Evolutionary conservation across 1,140 invertebrate genomes (phyloP), one percentile per base, ranked within the genome.

Genomic region (Bombus affinis): DNA sequence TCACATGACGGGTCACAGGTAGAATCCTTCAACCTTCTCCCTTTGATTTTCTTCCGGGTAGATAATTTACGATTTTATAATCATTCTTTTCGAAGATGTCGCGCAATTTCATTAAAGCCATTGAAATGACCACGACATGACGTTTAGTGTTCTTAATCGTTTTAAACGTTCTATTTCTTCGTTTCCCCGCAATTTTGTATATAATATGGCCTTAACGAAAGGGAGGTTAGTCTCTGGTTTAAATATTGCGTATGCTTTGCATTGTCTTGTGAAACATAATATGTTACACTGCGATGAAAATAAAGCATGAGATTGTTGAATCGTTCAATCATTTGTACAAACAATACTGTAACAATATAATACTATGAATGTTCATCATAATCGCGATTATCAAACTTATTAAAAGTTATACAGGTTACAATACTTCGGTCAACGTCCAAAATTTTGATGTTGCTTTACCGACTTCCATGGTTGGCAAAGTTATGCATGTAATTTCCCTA

Each of bases 221-320:
- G 74, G 68, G 37, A 78, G 81, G 74, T 83, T 83, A 83, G 81
- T 12, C 25, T 8, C 8, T 28, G 28, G 28, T 66, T 57, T 25
- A 42, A 76, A 10, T 22, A 12, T 12, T 22, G 2, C 42, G 18
- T 25, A 39, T 53, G n/a, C 18, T 39, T n/a, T 35, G 10, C 8
- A 44, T 25, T n/a, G 12, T 28, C n/a, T 13, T 0, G 8, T 28
- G 28, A 25, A 47, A 74, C 1, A 25, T 35, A 28, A 25, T 25
- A 15, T n/a, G 42, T 8, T 66, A 22, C 71, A 76, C 81, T 47
- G 15, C 8, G 28, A n/a, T 25, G n/a, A 10, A 35, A 25, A 57
- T 15, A 28, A 57, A 47, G 35, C 32, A 59, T 37, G 25, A 65
- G 39, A 62, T 6, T 37, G 10, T n/a, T 8, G 10, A 15, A 32